A percentile compares a stretch with the other conserved stretches of the same genome.
Conservation (phyloP, 2,888 invertebrate genomes). For the Eupeodes luniger region DNA sequence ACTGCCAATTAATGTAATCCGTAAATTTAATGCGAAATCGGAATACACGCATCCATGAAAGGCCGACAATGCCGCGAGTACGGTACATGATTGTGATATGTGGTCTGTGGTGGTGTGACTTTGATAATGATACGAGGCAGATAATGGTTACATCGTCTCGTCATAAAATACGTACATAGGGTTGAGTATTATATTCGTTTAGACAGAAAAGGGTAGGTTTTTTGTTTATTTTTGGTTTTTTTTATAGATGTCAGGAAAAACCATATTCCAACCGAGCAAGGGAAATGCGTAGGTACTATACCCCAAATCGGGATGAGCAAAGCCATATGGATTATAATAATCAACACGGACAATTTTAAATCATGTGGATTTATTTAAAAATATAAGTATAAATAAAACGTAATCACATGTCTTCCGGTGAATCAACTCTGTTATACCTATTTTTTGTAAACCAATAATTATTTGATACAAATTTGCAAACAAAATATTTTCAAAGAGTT, state of each 20-base stretch:
- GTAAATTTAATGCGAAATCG: conserved; percentile 59
- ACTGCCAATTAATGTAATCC: conserved; percentile 73
- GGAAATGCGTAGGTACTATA: background rate
- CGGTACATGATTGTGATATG: background rate
- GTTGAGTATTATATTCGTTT: conserved; percentile 45
- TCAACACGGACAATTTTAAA: too few relatives aligned
- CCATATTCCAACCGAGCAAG: background rate
- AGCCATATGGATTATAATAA: conserved; percentile 5
- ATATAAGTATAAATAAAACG: too few relatives aligned
- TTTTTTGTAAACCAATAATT: too few relatives aligned
- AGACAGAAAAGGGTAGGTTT: conserved; percentile 38
- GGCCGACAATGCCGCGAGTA: too few relatives aligned
- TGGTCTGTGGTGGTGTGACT: conserved; percentile 32
- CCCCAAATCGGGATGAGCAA: background rate
- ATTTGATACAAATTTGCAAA: too few relatives aligned
- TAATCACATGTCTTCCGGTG: too few relatives aligned
- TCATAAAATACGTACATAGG: background rate
- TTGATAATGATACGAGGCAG: conserved; percentile 47
- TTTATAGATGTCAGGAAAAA: conserved; percentile 24
- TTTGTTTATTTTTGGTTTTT: background rate
- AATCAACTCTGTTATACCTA: too few relatives aligned
- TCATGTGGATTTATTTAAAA: too few relatives aligned
- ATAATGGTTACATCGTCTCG: background rate
- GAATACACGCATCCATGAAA: background rate
- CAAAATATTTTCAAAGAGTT: too few relatives aligned